These are phyloP conservation scores for Loxodonta africana DNA, from an alignment of 2,113 vertebrate species.

Conservation along the genomic window DNA sequence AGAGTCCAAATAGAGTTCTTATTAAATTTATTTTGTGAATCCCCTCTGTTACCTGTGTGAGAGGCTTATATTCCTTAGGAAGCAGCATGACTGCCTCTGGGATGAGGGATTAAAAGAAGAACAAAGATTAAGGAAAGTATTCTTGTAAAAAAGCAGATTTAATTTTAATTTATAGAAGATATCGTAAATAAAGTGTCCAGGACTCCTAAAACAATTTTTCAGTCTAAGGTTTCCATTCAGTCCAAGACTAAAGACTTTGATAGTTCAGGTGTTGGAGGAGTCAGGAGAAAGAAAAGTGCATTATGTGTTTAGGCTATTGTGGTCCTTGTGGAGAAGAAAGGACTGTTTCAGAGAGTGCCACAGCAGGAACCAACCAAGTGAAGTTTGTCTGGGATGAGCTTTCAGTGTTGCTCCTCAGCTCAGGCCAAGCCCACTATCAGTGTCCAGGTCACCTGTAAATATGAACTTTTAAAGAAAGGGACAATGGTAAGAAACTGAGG, in stretches of 20 bases:
- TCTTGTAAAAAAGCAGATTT: not conserved
- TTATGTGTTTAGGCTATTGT: not conserved
- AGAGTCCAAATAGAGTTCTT: not conserved
- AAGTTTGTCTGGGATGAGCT: not conserved
- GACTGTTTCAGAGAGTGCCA: not conserved
- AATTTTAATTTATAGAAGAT: not conserved
- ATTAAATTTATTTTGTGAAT: not conserved
- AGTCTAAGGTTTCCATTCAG: not conserved
- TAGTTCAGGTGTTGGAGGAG: not conserved
- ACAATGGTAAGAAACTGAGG: not conserved
- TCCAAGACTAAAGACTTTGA: not conserved
- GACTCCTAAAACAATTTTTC: not conserved
- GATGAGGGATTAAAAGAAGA: not conserved
- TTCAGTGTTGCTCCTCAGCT: not conserved
- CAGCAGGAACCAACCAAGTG: fast-evolving
- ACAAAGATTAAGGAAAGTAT: not conserved
- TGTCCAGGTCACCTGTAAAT: not conserved
- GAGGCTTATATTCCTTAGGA: conserved; percentile 1
- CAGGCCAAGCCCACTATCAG: not conserved
- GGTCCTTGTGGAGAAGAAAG: not conserved
- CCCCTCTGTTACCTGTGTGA: not conserved
- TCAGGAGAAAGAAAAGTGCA: not conserved
- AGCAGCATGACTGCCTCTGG: not conserved
- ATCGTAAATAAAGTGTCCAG: not conserved
- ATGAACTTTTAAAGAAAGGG: not conserved